Base-by-base conservation (phyloP, 1,140 invertebrate species). In the Brachionus manjavacas region DNA sequence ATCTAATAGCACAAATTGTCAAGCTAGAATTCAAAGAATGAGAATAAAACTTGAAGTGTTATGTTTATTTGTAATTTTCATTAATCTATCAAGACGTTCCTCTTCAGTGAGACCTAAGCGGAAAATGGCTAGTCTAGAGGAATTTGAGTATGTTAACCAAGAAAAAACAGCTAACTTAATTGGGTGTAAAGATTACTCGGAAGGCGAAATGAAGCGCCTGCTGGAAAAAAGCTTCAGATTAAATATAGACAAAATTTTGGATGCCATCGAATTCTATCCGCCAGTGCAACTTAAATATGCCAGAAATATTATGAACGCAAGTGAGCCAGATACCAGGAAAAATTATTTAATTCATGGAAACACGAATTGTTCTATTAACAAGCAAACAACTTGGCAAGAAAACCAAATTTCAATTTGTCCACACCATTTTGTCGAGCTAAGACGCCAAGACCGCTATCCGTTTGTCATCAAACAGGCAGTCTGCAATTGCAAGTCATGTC, bases 361-460 rank as follows among this genome's bases (percentile, higher is more conserved):
- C 20, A 49, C 43, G 4, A 76, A 49, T 49, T 76, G 72, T 46
- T 76, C 72, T 0, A 49, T 46, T n/a, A 76, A 76, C 25, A 76
- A 76, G 28, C 72, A 76, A 76, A 76, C 72, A 25, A 16, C 11
- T 25, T 76, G 72, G 72, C 72, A 28, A 3, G 20, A 76, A 25
- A 49, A 76, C 25, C 41, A 49, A 52, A 49, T 76, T 46, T 49
- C 72, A 9, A 28, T 76, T 28, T 76, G 72, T 49, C 72, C 72
- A 11, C 43, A 76, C 49, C 72, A 76, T 49, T 76, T 76, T 49
- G 41, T 76, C 41, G 72, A 76, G n/a, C 23, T 76, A 25, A 49
- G 46, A 49, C 39, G 72, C 41, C 41, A 28, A 20, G 72, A 76
- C 41, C 43, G 72, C 8, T 76, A 49, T n/a, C 72, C 72, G 11